Evolutionary conservation across 2,113 vertebrate species (phyloP).

Genomic region (Amphiprion ocellaris): DNA sequence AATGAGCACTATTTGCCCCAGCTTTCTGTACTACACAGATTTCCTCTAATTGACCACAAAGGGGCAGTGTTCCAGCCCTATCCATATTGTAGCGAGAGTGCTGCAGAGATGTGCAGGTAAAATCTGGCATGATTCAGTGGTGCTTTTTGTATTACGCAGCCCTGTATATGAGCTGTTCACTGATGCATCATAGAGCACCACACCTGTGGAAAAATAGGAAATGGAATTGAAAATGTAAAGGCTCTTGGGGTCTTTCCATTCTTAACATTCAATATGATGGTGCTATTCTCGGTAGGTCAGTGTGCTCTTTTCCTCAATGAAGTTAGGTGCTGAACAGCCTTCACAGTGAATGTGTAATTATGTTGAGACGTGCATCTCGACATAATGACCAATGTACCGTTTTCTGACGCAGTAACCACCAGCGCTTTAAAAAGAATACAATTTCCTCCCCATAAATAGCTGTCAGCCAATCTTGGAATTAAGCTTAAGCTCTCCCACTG

Average conservation of each 20-base stretch:
- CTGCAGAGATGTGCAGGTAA: conserved; percentile 19
- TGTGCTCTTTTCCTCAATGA: conserved; percentile 18
- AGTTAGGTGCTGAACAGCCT: conserved; percentile 4
- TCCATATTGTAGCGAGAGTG: neutral
- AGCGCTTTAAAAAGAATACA: conserved; percentile 29
- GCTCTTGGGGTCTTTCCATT: conserved; percentile 12
- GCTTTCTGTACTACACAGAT: neutral
- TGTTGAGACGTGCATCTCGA: conserved; percentile 17
- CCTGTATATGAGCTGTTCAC: neutral
- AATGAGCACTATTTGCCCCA: neutral
- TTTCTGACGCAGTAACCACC: conserved; percentile 14
- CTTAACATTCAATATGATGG: neutral
- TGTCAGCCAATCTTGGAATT: conserved; percentile 49
- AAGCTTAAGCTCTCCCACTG: conserved; percentile 52
- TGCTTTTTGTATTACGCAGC: neutral
- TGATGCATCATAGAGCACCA: neutral
- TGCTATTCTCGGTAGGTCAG: neutral
- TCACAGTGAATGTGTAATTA: conserved; percentile 17
- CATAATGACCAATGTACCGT: neutral
- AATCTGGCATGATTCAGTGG: conserved; percentile 34
- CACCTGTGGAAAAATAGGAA: neutral
- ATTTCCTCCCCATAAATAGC: conserved; percentile 50
- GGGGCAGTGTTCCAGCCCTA: conserved; percentile 68
- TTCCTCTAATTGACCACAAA: conserved; percentile 67
- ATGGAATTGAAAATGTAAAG: conserved; percentile 1